phyloP scores from a whole-genome alignment of 2,113 vertebrate species.

The Hassar affinis region DNA sequence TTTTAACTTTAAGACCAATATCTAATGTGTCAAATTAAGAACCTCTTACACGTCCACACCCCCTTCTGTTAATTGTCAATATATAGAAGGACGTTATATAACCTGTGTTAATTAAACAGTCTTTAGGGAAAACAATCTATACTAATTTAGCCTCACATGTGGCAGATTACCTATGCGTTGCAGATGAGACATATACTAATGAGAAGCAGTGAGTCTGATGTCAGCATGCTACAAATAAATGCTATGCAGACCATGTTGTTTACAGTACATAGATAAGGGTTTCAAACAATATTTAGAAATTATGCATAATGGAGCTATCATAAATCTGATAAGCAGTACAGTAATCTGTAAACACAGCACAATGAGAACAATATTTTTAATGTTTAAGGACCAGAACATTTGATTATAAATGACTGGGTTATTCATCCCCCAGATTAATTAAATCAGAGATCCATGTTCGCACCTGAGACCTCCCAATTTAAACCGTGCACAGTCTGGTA shows the following conservation, averaged over 20 bases:
- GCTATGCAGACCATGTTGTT: background rate
- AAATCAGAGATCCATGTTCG: slow-evolving; percentile 62
- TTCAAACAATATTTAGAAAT: background rate
- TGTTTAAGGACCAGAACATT: slow-evolving; percentile 33
- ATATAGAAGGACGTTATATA: slow-evolving; percentile 49
- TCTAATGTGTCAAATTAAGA: slow-evolving; percentile 25
- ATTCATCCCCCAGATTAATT: slow-evolving; percentile 68
- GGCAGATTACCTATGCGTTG: slow-evolving; percentile 55
- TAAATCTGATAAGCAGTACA: background rate
- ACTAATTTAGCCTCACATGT: slow-evolving; percentile 51
- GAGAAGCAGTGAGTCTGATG: slow-evolving; percentile 54
- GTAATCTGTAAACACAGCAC: slow-evolving; percentile 10
- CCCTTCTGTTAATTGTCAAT: slow-evolving; percentile 45
- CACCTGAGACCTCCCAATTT: slow-evolving; percentile 77
- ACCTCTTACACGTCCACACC: slow-evolving; percentile 16
- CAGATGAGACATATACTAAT: slow-evolving; percentile 61
- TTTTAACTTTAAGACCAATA: too few species aligned
- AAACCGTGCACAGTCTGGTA: slow-evolving; percentile 68
- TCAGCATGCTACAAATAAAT: slow-evolving; percentile 45
- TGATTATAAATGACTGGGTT: slow-evolving; percentile 68
- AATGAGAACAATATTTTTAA: slow-evolving; percentile 18
- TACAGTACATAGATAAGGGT: background rate
- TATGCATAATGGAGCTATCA: background rate
- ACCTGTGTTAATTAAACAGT: slow-evolving; percentile 56
- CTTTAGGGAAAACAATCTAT: slow-evolving; percentile 51